Evolutionary conservation across 2,113 vertebrate species (phyloP), one percentile per base, ranked within the genome.

Genomic region (Mus spicilegus): DNA sequence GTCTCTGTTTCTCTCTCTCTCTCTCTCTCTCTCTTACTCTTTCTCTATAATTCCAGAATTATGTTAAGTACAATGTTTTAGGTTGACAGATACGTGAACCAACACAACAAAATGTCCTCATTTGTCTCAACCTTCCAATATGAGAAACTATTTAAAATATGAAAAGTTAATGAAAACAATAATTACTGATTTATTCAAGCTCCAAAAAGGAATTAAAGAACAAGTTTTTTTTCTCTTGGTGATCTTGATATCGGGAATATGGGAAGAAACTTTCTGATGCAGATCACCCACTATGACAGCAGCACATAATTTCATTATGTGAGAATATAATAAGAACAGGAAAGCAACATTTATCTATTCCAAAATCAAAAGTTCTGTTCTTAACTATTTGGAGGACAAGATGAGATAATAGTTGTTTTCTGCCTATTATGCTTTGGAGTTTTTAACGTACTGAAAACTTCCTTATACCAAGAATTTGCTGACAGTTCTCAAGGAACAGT

Each of bases 281-380:
- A 89, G 3, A 80, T 33, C 72, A 49, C 89, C 19, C 9, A 5
- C 14, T 86, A 84, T n/a, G 30, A 42, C 70, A 91, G 90, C 9
- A 95, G 28, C 94, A 90, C 90, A 73, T 80, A 87, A 92, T 80
- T 92, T 30, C 19, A 86, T 77, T 72, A 89, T 82, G 4, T 82
- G 63, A 28, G 56, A 89, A 76, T 42, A 7, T 24, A 85, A 24
- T 26, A 87, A 88, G 7, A 5, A 54, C 72, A 7, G 30, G 7
- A 7, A 90, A 69, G 19, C 7, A 51, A 30, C 88, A 70, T 42
- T 72, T 77, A 73, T 81, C 9, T 91, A 16, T 92, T 61, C 46
- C 20, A 58, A 93, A 93, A 10, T 87, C 17, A 1, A 28, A 61
- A 89, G 11, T 73, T 93, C 89, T 19, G 4, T 65, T 91, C 33